Evolutionary conservation across 1,140 invertebrate genomes (phyloP).

Genomic region (Euwallacea fornicatus): DNA sequence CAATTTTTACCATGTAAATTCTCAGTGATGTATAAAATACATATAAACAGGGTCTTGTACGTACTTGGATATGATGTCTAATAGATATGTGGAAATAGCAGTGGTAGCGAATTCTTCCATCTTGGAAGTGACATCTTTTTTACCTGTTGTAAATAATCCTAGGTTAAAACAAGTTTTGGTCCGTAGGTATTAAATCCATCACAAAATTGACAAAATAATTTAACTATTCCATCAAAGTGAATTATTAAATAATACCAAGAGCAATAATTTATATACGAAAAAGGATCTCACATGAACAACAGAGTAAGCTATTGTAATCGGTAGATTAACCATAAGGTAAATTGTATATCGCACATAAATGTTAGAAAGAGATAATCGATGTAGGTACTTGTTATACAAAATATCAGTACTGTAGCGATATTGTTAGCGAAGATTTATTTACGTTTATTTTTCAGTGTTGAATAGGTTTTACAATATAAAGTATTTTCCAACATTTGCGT

Average conservation of each 20-base stretch:
- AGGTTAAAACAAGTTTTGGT: too few species aligned
- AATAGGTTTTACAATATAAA: constrained; percentile 33
- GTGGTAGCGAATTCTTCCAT: too few species aligned
- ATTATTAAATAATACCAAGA: too few species aligned
- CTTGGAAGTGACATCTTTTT: too few species aligned
- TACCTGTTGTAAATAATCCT: too few species aligned
- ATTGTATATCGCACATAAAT: constrained; percentile 34
- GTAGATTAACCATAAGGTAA: not conserved
- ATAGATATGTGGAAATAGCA: too few species aligned
- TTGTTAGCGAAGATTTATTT: constrained; percentile 26
- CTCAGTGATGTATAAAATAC: too few species aligned
- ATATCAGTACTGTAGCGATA: constrained; percentile 33
- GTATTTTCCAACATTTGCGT: not conserved
- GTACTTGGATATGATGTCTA: not conserved
- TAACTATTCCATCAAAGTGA: too few species aligned
- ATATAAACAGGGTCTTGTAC: constrained; percentile 2
- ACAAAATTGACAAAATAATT: too few species aligned
- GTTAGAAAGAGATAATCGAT: constrained; percentile 31
- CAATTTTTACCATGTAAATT: too few species aligned
- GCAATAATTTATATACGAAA: too few species aligned
- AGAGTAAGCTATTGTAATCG: not conserved
- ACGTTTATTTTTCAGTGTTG: constrained; percentile 21
- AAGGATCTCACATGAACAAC: not conserved
- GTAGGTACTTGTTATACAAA: constrained; percentile 38
- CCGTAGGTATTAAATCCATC: too few species aligned